These are phyloP conservation scores for Zaprionus inermis DNA, from an alignment of 1,140 invertebrate species.

Conservation along the genomic window DNA sequence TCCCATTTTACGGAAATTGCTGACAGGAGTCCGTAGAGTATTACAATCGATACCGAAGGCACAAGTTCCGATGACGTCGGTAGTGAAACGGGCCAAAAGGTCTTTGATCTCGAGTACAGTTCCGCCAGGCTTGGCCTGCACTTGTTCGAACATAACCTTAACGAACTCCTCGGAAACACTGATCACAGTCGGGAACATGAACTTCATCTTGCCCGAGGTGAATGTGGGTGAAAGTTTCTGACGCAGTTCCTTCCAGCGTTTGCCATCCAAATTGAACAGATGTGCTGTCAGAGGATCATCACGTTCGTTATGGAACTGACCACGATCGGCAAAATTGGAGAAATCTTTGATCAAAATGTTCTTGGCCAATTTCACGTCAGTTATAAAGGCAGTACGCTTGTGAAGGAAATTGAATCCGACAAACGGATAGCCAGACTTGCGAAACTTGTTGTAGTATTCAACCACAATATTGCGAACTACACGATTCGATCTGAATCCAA, in stretches of 20 bases:
- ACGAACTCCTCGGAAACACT: constrained; percentile 49
- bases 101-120: constrained; percentile 54
- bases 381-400: constrained; percentile 21
- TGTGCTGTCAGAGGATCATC: constrained; percentile 84
- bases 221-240: constrained; percentile 86
- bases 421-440: constrained; percentile 59
- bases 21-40: constrained; percentile 84
- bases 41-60: constrained; percentile 88
- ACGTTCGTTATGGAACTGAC: constrained; percentile 83
- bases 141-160: constrained; percentile 19
- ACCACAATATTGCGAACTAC: constrained; percentile 17
- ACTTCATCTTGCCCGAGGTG: constrained; percentile 86
- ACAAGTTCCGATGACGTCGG: constrained; percentile 85
- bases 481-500: constrained; percentile 31
- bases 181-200: constrained; percentile 84
- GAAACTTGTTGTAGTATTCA: constrained; percentile 45
- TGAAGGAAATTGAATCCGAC: constrained; percentile 54
- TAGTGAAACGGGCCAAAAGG: constrained; percentile 67
- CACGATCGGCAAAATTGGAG: constrained; percentile 85
- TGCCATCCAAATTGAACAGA: constrained; percentile 83
- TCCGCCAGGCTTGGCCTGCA: constrained; percentile 9
- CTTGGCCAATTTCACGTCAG: constrained; percentile 79
- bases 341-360: constrained; percentile 86
- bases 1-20: constrained; percentile 84
- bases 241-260: constrained; percentile 86